Evolutionary conservation across 2,888 invertebrate genomes (phyloP), one percentile per base, ranked within the genome.

Genomic region (Cetonia aurata): DNA sequence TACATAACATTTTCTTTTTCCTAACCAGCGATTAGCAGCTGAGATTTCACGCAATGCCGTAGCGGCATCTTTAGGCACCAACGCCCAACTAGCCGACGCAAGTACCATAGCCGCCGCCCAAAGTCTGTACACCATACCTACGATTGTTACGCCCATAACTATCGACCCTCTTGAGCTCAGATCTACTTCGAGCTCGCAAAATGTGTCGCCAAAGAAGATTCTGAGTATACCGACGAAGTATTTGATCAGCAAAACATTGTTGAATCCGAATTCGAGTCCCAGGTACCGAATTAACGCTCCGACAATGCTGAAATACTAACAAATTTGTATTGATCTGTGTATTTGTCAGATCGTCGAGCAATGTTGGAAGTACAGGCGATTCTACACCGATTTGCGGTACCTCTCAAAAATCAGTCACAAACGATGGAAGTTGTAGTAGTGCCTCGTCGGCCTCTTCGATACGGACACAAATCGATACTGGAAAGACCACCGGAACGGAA

Each of bases 11-110:
- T 50, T 50, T 13, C 41, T 12, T 60, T 0, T 67, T 73, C 66
- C 6, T 37, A 9, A 37, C 8, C 82, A 91, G 90, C 88, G 91
- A 72, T 84, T 92, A 60, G 88, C 90, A 0, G 86, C 90, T 66
- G 92, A 92, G 83, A 90, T 91, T 84, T 89, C 91, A 1, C 88
- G 91, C 69, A 91, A 90, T 82, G 88, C 90, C 0, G 86, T 89
- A 25, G 85, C 88, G n/a, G 88, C 88, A 53, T 87, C 87, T 0
- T 83, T 83, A 31, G 79, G 79, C 8, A 19, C 68, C 3, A 72
- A 74, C 60, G 67, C 72, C 67, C 76, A 67, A 78, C 37, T 73
- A 77, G 56, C 74, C 68, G 60, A 75, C 52, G 71, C 75, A 8
- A 48, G 60, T 17, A 76, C 78, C n/a, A 74, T 80, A 9, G 79